These are phyloP conservation scores for Drosophila imparisetae DNA, from an alignment of 2,888 invertebrate genomes.

Conservation along the genomic window DNA sequence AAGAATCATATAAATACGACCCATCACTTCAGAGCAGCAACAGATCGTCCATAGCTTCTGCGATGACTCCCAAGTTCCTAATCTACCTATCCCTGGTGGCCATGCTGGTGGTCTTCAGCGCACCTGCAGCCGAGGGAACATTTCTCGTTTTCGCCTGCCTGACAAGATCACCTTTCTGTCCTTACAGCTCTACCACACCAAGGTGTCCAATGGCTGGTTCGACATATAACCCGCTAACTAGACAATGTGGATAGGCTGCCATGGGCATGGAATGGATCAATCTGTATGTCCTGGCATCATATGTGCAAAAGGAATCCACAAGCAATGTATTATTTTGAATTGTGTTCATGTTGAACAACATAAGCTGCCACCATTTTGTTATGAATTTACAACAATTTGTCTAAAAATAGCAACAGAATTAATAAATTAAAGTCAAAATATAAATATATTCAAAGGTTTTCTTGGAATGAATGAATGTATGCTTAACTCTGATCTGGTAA, in stretches of 20 bases:
- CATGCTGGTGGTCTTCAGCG: constrained; percentile 12
- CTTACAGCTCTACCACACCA: constrained; percentile 19
- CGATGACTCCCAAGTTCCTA: constrained; percentile 20
- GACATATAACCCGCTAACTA: constrained; percentile 5
- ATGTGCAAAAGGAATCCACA: neutral
- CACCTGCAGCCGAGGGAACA: constrained; percentile 27
- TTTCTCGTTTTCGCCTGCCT: constrained; percentile 16
- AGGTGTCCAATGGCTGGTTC: neutral
- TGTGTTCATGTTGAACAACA: neutral
- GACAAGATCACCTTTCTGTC: constrained; percentile 10
- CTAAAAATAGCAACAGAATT: too few species aligned
- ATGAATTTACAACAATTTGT: too few species aligned
- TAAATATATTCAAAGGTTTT: neutral
- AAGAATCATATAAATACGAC: constrained; percentile 18
- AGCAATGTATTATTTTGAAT: neutral
- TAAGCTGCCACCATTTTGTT: too few species aligned
- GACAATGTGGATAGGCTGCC: neutral
- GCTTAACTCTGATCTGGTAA: neutral
- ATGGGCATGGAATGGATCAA: neutral
- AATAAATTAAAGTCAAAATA: neutral
- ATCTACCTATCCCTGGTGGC: constrained; percentile 17
- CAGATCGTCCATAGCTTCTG: neutral
- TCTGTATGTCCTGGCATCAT: neutral
- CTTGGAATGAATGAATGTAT: neutral
- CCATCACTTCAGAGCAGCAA: constrained; percentile 5